phyloP scores from a whole-genome alignment of 2,888 invertebrate species.

The Dryadula phaetusa region DNA sequence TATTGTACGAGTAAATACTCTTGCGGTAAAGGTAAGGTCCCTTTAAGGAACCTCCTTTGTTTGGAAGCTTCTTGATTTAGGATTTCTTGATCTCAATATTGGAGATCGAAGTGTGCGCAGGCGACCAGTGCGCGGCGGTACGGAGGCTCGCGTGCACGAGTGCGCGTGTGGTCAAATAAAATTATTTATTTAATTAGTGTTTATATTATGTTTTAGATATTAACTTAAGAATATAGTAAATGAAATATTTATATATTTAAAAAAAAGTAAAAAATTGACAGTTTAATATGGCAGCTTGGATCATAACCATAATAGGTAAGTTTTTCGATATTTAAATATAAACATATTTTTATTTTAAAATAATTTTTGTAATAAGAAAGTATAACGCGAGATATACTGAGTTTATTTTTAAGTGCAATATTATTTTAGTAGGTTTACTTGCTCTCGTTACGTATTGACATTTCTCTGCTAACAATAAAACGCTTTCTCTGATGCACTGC shows the following conservation, averaged over 20 bases:
- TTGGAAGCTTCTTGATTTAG: constrained; percentile 35
- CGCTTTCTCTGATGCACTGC: constrained; percentile 41
- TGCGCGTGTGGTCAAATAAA: constrained; percentile 26
- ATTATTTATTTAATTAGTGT: constrained; percentile 23
- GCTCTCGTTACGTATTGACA: constrained; percentile 32
- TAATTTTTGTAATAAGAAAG: background rate
- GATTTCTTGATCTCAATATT: constrained; percentile 38
- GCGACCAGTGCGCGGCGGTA: constrained; percentile 50
- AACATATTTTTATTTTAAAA: background rate
- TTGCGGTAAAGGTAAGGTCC: constrained; percentile 15
- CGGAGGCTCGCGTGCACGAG: constrained; percentile 46
- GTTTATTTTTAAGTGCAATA: background rate
- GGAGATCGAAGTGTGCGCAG: constrained; percentile 41
- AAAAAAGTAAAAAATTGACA: background rate
- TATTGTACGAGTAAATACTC: constrained; percentile 37
- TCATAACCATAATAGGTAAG: constrained; percentile 37
- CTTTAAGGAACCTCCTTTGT: constrained; percentile 28
- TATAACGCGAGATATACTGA: background rate
- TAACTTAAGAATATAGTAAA: background rate
- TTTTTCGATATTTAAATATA: constrained; percentile 3
- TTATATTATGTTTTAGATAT: background rate
- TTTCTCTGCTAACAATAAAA: constrained; percentile 42
- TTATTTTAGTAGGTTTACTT: background rate
- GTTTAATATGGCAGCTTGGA: constrained; percentile 34
- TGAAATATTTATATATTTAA: background rate